These are phyloP conservation scores for Hetaerina titia DNA, from an alignment of 2,888 invertebrate genomes.

Conservation along the genomic window DNA sequence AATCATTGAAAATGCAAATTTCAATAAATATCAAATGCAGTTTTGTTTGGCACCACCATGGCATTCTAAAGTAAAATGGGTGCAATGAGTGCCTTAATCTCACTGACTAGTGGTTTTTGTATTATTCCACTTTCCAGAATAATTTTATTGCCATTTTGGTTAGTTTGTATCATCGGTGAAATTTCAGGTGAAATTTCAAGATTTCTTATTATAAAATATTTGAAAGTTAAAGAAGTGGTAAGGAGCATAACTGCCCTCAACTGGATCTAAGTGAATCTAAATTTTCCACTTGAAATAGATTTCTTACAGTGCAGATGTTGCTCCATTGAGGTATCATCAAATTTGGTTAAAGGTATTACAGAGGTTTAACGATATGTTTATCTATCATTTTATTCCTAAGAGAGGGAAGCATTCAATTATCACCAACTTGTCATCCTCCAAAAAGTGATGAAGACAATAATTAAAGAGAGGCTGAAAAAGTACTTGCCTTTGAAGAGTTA, in stretches of 20 bases:
- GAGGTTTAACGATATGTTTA: background rate
- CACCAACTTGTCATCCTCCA: background rate
- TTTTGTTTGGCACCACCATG: background rate
- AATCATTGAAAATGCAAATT: background rate
- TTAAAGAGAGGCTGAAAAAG: slow-evolving; percentile 18
- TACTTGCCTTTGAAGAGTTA: slow-evolving; percentile 25
- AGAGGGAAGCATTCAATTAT: background rate
- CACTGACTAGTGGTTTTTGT: background rate
- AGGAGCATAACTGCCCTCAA: background rate
- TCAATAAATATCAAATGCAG: background rate
- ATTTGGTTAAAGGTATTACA: background rate
- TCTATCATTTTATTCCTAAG: background rate
- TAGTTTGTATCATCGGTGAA: background rate
- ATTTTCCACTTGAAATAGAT: background rate
- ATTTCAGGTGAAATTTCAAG: background rate
- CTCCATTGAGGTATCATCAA: background rate
- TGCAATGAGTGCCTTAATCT: background rate
- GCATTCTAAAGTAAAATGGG: background rate
- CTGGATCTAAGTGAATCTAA: background rate
- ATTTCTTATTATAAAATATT: background rate
- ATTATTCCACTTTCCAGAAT: background rate
- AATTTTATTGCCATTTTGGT: background rate
- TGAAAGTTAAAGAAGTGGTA: background rate
- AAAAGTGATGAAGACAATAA: slow-evolving; percentile 60
- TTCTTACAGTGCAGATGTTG: background rate